These are phyloP conservation scores for Triops cancriformis DNA, from an alignment of 1,140 invertebrate genomes.

Conservation along the genomic window DNA sequence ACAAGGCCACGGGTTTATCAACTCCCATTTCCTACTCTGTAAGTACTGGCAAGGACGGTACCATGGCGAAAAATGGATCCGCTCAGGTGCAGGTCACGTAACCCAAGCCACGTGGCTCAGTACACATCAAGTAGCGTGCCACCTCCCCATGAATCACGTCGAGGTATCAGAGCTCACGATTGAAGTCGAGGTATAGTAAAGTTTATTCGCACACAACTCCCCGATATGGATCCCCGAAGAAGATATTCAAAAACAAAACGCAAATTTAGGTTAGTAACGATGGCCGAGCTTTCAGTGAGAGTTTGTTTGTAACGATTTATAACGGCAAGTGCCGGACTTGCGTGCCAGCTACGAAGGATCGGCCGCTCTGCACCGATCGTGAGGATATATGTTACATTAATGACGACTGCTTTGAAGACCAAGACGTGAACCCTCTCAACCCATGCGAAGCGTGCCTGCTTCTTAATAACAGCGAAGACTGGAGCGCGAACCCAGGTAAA, in stretches of 20 bases:
- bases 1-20: constrained; percentile 21
- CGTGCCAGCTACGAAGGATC: neutral
- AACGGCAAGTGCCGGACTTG: constrained; percentile 25
- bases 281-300: constrained; percentile 6
- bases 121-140: neutral
- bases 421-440: constrained; percentile 25
- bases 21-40: constrained; percentile 18
- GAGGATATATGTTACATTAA: constrained; percentile 28
- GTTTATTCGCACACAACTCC: neutral
- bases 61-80: neutral
- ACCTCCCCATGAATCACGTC: neutral
- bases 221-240: no score
- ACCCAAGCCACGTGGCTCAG: neutral
- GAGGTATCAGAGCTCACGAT: neutral
- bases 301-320: constrained; percentile 20
- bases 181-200: neutral
- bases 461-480: constrained; percentile 1
- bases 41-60: constrained; percentile 15
- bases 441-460: constrained; percentile 25
- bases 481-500: constrained; percentile 28
- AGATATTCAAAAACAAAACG: no score
- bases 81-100: neutral
- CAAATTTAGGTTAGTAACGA: constrained; percentile 26
- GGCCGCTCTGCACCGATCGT: constrained; percentile 17
- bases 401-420: constrained; percentile 22